Percentiles rank a stretch among this genome's conserved stretches.
These are phyloP conservation scores for Poecilia velifera DNA, from an alignment of 2,797 vertebrate genomes.

Conservation along the genomic window DNA sequence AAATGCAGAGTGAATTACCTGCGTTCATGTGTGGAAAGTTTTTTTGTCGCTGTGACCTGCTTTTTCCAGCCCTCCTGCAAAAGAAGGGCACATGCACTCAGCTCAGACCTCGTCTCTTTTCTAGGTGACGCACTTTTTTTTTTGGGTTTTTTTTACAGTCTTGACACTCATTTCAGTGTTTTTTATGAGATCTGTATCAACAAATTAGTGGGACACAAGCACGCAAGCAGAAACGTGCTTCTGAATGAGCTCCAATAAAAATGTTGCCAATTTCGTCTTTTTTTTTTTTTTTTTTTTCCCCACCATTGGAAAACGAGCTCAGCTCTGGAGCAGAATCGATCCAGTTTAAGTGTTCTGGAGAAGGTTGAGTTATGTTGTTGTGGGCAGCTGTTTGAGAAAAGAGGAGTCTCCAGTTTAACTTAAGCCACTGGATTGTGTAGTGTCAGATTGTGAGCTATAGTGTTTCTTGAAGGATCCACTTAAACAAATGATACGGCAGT, in stretches of 20 bases:
- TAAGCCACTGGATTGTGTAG: neutral
- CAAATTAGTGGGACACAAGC: neutral
- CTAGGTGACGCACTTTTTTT: neutral
- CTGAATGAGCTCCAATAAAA: conserved; percentile 16
- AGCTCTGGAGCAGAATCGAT: conserved; percentile 4
- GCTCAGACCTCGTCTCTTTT: conserved; percentile 34
- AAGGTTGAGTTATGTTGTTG: conserved; percentile 32
- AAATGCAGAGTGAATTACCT: conserved; percentile 12
- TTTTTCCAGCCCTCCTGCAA: conserved; percentile 45
- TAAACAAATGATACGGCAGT: neutral
- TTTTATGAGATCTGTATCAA: conserved; percentile 6
- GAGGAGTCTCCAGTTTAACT: conserved; percentile 32
- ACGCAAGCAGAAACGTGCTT: neutral
- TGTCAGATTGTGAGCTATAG: neutral
- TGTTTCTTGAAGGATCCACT: neutral
- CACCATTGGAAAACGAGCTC: conserved; percentile 3
- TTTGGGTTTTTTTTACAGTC: neutral
- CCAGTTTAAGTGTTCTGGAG: conserved; percentile 26
- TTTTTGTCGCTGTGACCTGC: conserved; percentile 28
- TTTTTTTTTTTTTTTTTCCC: neutral
- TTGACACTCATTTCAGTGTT: neutral
- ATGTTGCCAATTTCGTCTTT: neutral
- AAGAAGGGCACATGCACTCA: neutral
- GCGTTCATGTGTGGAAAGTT: conserved; percentile 13
- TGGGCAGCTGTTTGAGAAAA: conserved; percentile 35